Base-by-base conservation (phyloP, 2,113 vertebrate species). In the Siniperca chuatsi region DNA sequence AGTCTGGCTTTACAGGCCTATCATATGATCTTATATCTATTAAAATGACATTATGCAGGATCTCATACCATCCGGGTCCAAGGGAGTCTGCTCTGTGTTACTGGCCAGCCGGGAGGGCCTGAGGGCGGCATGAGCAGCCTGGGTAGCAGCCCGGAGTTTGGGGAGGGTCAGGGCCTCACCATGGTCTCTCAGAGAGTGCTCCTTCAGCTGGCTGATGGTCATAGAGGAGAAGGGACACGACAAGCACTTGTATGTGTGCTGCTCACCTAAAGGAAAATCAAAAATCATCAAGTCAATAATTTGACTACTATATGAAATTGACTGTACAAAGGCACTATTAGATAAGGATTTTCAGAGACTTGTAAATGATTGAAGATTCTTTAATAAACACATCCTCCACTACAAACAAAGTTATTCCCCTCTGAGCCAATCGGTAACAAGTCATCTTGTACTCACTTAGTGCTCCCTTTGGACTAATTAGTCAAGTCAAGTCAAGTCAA, bases 191-290 rank as follows among this genome's bases (percentile, higher is more conserved):
- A 98, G 96, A 64, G 97, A 98, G 87, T 99, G 98, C 93, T 99
- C 98, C 96, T 98, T 99, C 95, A 99, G 95, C 94, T 97, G 98
- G 94, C 97, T 98, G 96, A 99, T 97, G 94, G 97, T 99, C 96
- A 97, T 96, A 70, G 98, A 97, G 94, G 98, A 97, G 96, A 98
- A 98, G 46, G 97, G 92, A 94, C 98, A 99, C 81, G 96, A 98
- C 80, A 97, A 96, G 95, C 98, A 99, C 95, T 97, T 98, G 96
- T 99, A 99, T 71, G 96, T 96, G 96, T 98, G 96, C 96, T 99
- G 97, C 93, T 99, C 98, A 95, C 98, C 98, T 99, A 91, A 29
- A 70, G 61, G 46, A 52, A 16, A 29, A 86, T 8, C 21, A 29
- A 62, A 33, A 42, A 55, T 16, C 7, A 23, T 3, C 46, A 25